Base-by-base conservation (phyloP, 2,797 vertebrate genomes). In the Pempheris klunzingeri region DNA sequence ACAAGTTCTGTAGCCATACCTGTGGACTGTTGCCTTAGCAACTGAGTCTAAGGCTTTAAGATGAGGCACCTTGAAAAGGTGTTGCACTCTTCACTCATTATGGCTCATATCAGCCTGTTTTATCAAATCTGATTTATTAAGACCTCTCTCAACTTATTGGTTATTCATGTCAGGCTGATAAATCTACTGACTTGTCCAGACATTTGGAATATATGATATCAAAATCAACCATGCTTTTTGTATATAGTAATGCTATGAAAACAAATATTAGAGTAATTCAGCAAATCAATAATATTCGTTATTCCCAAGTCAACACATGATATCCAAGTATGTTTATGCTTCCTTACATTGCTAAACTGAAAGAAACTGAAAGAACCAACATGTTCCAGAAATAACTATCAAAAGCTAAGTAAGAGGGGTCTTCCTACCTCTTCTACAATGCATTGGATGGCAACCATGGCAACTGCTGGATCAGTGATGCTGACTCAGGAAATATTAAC, bases 1-100 rank as follows among this genome's bases (percentile, higher is more conserved):
- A 92, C 88, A 77, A 74, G 80, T 18, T 87, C 66, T 74, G 50
- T 58, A 73, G 78, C 47, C 66, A 46, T 77, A 75, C 86, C 69
- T 87, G 57, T 77, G 60, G 75, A 66, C 67, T 72, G 87, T 90
- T 89, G 84, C 89, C 87, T 63, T 87, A 84, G 91, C 77, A 90
- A 92, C 87, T 67, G 72, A 77, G 64, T 81, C 67, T 46, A 61
- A 83, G 55, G 71, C 79, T 75, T 17, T 24, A 47, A 75, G 61
- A 78, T 28, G 64, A 74, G n/a, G 74, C 63, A 80, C 81, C 76
- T 87, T 83, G 78, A 91, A 82, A 83, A 78, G 69, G 60, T 85
- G 67, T 75, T 80, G 41, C 10, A 66, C 71, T 61, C 76, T 77
- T 63, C 1, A 3, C 30, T 68, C 17, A 38, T 71, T 73, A 46